These are phyloP conservation scores for Phrynocephalus vlangalii DNA, from an alignment of 2,797 vertebrate genomes.

Conservation along the genomic window DNA sequence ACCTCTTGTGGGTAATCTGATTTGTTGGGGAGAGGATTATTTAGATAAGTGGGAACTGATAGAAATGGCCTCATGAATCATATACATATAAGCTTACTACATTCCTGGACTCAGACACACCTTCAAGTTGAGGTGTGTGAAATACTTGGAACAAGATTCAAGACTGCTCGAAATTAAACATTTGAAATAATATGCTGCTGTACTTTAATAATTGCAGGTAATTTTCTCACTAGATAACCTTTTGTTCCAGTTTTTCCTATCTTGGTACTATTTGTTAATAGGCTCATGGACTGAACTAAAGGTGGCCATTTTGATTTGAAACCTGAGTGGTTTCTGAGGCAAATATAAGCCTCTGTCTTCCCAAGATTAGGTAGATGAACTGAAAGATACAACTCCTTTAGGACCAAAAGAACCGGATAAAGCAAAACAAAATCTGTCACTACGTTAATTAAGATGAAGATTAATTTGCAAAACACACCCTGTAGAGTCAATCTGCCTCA, in stretches of 20 bases:
- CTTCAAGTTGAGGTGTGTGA: conserved; percentile 18
- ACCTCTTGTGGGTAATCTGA: conserved; percentile 25
- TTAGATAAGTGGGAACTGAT: conserved; percentile 22
- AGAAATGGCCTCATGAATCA: neutral
- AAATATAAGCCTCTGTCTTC: conserved; percentile 14
- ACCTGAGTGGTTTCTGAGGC: conserved; percentile 17
- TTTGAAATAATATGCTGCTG: conserved; percentile 1
- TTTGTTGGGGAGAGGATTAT: conserved; percentile 29
- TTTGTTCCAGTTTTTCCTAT: neutral
- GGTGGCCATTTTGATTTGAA: neutral
- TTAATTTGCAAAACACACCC: conserved; percentile 43
- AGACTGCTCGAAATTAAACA: neutral
- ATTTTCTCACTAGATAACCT: conserved; percentile 18
- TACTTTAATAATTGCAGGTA: conserved; percentile 10
- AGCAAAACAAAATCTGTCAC: conserved; percentile 29
- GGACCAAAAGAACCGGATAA: conserved; percentile 21
- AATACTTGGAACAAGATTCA: conserved; percentile 16
- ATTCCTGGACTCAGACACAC: conserved; percentile 20
- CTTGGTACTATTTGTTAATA: neutral
- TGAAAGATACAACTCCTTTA: conserved; percentile 20
- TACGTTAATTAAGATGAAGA: conserved; percentile 37
- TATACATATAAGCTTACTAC: conserved; percentile 4
- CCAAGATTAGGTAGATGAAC: conserved; percentile 22
- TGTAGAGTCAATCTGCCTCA: conserved; percentile 15
- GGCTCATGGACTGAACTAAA: neutral